Evolutionary conservation across 2,113 vertebrate genomes (phyloP), one percentile per base, ranked within the genome.

Genomic region (Anguilla rostrata): DNA sequence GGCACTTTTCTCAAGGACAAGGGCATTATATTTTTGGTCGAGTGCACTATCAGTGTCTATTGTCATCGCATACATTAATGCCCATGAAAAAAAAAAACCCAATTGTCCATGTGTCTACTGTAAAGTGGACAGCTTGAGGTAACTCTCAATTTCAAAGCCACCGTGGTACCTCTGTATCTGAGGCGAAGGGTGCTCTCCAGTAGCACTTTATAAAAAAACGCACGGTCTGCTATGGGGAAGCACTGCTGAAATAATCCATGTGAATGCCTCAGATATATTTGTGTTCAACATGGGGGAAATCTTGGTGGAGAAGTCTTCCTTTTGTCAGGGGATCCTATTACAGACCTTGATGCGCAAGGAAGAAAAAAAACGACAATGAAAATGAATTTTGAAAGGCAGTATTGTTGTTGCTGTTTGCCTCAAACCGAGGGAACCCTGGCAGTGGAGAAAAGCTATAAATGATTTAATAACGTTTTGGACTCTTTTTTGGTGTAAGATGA

Each of bases 401-500:
- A 71, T 80, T 83, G 84, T 88, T 87, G 49, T 53, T 9, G 8
- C 39, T 66, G 80, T 91, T 16, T 26, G 86, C 87, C 84, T 90
- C 88, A 87, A 91, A 90, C 89, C 84, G 88, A 81, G 39, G 79
- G 88, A 89, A 90, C 90, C 85, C 56, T 85, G 87, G 86, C 78
- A 84, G 85, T 87, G 84, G 86, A 86, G 78, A 39, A 6, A 11
- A 78, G 81, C 57, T 78, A 90, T 92, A 90, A 92, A 92, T 90
- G 89, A 93, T 90, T 90, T 83, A 93, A 85, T 86, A 92, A 87
- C 87, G 88, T 66, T 78, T 60, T 87, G 34, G 34, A 34, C 34
- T 34, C 34, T 34, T 34, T 34, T 34, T 34, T 34, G 34, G 34
- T 34, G 34, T 34, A 34, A 34, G 34, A 34, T 34, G 34, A 34